phyloP scores from a whole-genome alignment of 1,140 invertebrate species.

The Hypothenemus hampei region DNA sequence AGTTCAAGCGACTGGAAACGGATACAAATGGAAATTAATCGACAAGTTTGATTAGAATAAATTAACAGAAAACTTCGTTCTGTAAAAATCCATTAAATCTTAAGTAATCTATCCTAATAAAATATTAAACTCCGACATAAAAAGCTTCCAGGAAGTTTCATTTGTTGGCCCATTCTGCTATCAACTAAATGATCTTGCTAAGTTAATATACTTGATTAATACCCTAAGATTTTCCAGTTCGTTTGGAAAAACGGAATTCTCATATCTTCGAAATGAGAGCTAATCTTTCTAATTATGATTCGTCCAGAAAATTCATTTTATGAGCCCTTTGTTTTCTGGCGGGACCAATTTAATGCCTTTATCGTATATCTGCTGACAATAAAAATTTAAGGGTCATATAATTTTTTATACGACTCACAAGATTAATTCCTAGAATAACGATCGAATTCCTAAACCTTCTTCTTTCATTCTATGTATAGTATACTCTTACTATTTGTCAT shows the following conservation, averaged over 20 bases:
- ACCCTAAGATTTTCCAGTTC: slow-evolving; percentile 10
- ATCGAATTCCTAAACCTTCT: too few relatives aligned
- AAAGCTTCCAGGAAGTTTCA: slow-evolving; percentile 1
- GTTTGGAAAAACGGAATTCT: slow-evolving; percentile 1
- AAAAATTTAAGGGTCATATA: too few relatives aligned
- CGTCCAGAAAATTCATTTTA: slow-evolving; percentile 1
- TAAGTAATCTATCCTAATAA: slow-evolving; percentile 1
- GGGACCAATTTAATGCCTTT: slow-evolving; percentile 1
- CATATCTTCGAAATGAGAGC: slow-evolving; percentile 2
- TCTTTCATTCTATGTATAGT: too few relatives aligned
- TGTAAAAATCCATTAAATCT: slow-evolving; percentile 3
- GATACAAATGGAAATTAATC: too few relatives aligned
- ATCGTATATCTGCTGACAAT: not conserved
- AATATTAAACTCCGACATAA: slow-evolving; percentile 10
- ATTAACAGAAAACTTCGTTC: too few relatives aligned
- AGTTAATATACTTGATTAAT: slow-evolving; percentile 14
- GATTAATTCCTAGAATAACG: too few relatives aligned
- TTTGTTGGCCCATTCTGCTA: slow-evolving; percentile 5
- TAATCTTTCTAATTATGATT: slow-evolving; percentile 11
- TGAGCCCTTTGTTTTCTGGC: not conserved
- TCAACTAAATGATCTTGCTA: slow-evolving; percentile 12
- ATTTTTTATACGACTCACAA: too few relatives aligned
- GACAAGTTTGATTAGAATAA: too few relatives aligned
- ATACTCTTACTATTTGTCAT: too few relatives aligned
- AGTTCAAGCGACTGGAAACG: too few relatives aligned